Base-by-base conservation (phyloP, 2,888 invertebrate species). In the Agrotis puta region DNA sequence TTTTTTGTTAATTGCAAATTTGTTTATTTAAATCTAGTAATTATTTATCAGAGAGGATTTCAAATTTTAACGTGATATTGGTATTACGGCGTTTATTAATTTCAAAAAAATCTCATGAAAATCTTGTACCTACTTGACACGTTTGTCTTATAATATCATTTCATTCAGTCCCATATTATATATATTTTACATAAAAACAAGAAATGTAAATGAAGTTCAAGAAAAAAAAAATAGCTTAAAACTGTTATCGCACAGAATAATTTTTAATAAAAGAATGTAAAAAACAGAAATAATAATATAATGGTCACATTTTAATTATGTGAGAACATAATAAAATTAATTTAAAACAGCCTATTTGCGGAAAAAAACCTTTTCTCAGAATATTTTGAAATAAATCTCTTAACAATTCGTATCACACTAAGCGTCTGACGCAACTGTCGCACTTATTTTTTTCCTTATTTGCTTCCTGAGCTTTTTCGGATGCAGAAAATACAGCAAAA, bases 1-100 rank as follows among this genome's bases (percentile, higher is more conserved):
- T n/a, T 70, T 74, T 72, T 64, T 11, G 27, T 51, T 66, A 75
- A 53, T 75, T 47, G 13, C n/a, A 47, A 6, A 24, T 66, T 24
- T 57, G 18, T 57, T 51, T 39, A 58, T 57, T 75, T 39, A 39
- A 57, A 57, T 73, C 14, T 53, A 1, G 24, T 3, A 11, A 22
- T 18, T 65, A 45, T 16, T 13, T 18, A 39, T 24, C 7, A 33
- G 5, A 33, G 33, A 6, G 1, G 2, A 4, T 56, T 9, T 18
- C 14, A 47, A 45, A 11, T 39, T 5, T 33, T 27, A 5, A 27
- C 14, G 27, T n/a, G 1, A 18, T 5, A 9, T 4, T 5, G 14
- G 16, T 33, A 22, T 6, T 11, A 9, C 18, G 43, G 20, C 11
- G 18, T 67, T 51, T 13, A 27, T 27, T 2, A 2, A 27, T 24